Base-by-base conservation (phyloP, 2,888 invertebrate species). In the Rhingia rostrata region DNA sequence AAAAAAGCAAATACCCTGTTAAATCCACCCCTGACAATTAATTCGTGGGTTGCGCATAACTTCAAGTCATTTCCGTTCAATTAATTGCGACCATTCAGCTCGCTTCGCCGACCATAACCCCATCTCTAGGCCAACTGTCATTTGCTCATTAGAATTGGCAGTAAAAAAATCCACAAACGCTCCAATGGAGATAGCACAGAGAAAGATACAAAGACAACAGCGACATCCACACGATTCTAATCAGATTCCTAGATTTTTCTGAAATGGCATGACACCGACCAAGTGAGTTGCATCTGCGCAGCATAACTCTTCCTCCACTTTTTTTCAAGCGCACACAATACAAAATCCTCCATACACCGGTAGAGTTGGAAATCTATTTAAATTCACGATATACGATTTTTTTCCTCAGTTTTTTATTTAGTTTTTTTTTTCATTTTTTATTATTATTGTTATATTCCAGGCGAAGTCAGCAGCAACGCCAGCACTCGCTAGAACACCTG, bases 401-500 rank as follows among this genome's bases (percentile, higher is more conserved):
- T 69, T 58, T 53, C 22, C 22, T 39, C 45, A 49, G 74, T 77
- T 61, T 74, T 66, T n/a, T n/a, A n/a, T 83, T 70, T 80, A 10
- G 30, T 14, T 10, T 49, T n/a, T n/a, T n/a, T 32, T 37, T 51
- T 56, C n/a, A 53, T 74, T 78, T 74, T 56, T 78, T 64, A 64
- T 74, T 78, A 51, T 80, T 73, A 86, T 80, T 75, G 54, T 87
- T 83, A 87, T 84, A 63, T 88, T 89, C 49, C 87, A 89, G 89
- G 88, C 90, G 37, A 88, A 88, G 87, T 86, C 87, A 66, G 70
- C 22, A 22, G 22, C 87, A 35, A 88, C 88, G 87, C 86, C 87
- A 69, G 73, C 87, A 67, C 80, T 88, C 82, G 87, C 89, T 63
- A 87, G 88, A 88, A 90, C 90, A 67, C 88, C 90, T 81, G 89